A percentile compares a stretch with the other conserved stretches of the same genome.
Conservation (phyloP, 53 echinoderm and acorn worm species). For the Glandiceps talaboti region DNA sequence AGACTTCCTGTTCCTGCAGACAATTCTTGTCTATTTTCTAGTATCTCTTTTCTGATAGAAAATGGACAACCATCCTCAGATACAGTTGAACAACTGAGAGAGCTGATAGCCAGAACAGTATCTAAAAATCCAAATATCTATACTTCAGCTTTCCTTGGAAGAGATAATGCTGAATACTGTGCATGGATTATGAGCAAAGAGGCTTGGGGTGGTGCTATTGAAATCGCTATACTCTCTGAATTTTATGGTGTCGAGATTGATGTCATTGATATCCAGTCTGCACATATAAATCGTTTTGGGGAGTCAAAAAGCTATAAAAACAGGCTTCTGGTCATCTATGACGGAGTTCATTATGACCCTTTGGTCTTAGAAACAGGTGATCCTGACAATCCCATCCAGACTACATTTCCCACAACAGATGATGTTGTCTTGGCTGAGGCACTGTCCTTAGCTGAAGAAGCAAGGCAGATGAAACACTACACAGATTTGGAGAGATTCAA, state of each 20-base stretch:
- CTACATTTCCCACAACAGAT: slow-evolving; percentile 34
- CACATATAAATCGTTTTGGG: slow-evolving; percentile 47
- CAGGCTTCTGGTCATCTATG: slow-evolving; percentile 41
- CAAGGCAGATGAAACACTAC: slow-evolving; percentile 49
- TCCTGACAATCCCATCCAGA: slow-evolving; percentile 12
- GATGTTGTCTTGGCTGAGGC: slow-evolving; percentile 39
- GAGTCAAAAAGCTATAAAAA: slow-evolving; percentile 32
- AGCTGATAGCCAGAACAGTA: slow-evolving; percentile 44
- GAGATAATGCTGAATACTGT: slow-evolving; percentile 47
- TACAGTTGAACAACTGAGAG: slow-evolving; percentile 28
- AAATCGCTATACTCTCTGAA: slow-evolving; percentile 49
- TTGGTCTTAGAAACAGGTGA: slow-evolving; percentile 35
- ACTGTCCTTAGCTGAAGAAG: slow-evolving; percentile 44
- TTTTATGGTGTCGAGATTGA: slow-evolving; percentile 52
- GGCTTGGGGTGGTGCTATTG: slow-evolving; percentile 63
- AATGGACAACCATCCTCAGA: slow-evolving; percentile 33
- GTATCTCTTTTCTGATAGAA: slow-evolving; percentile 54
- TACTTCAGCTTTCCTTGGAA: slow-evolving; percentile 43
- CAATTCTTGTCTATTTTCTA: slow-evolving; percentile 52
- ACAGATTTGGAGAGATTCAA: slow-evolving; percentile 53
- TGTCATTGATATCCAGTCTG: slow-evolving; percentile 52
- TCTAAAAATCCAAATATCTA: slow-evolving; percentile 29
- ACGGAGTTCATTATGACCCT: slow-evolving; percentile 60
- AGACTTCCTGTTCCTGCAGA: slow-evolving; percentile 46
- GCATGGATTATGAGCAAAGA: slow-evolving; percentile 50